phyloP scores from a whole-genome alignment of 2,888 invertebrate species.

The Eristalis intricaria region DNA sequence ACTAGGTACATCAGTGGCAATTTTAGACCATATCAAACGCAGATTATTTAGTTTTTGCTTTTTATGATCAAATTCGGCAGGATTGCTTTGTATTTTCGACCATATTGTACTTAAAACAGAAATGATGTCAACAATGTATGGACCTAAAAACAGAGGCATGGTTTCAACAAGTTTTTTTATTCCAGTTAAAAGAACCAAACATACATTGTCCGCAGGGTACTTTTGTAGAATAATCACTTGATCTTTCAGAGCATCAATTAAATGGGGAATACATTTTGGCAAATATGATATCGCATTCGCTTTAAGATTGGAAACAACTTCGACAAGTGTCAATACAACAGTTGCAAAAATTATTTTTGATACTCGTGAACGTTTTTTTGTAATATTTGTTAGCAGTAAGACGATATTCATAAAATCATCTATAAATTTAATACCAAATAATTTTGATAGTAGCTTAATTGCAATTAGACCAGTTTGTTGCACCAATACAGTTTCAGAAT shows the following conservation, averaged over 20 bases:
- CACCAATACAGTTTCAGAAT: slow-evolving; percentile 85
- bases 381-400: slow-evolving; percentile 84
- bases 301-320: slow-evolving; percentile 87
- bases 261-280: slow-evolving; percentile 90
- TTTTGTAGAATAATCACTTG: slow-evolving; percentile 82
- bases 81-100: slow-evolving; percentile 77
- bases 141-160: slow-evolving; percentile 91
- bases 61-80: slow-evolving; percentile 81
- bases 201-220: slow-evolving; percentile 77
- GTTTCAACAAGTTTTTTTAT: slow-evolving; percentile 91
- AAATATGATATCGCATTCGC: slow-evolving; percentile 88
- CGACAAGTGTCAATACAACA: slow-evolving; percentile 86
- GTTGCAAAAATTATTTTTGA: slow-evolving; percentile 85
- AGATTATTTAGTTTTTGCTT: slow-evolving; percentile 84
- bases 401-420: slow-evolving; percentile 87
- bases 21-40: slow-evolving; percentile 85
- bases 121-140: slow-evolving; percentile 89
- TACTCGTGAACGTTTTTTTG: slow-evolving; percentile 75
- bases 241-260: slow-evolving; percentile 86
- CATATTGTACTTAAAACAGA: slow-evolving; percentile 85
- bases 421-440: slow-evolving; percentile 86
- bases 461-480: slow-evolving; percentile 92
- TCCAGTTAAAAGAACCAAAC: slow-evolving; percentile 85
- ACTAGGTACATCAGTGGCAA: slow-evolving; percentile 86
- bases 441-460: slow-evolving; percentile 90